Evolutionary conservation across 2,113 vertebrate species (phyloP).

Genomic region (Spermophilus dauricus): DNA sequence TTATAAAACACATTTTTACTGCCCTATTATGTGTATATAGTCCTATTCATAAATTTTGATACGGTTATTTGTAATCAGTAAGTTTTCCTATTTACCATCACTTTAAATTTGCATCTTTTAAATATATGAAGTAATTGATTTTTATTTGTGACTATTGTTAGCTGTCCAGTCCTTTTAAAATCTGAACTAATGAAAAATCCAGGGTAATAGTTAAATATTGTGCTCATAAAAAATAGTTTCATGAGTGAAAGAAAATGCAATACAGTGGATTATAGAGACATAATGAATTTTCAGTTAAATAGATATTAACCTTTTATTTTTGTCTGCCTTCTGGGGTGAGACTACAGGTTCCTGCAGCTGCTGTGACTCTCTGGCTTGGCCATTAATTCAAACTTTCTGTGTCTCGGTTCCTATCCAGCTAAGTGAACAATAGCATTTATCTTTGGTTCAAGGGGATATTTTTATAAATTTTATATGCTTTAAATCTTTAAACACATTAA

Average conservation of each 20-base stretch:
- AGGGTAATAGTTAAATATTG: not conserved
- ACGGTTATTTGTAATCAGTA: not conserved
- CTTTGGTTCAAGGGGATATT: slow-evolving; percentile 21
- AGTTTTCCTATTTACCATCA: slow-evolving; percentile 13
- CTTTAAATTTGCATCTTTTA: slow-evolving; percentile 32
- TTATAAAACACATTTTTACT: not conserved
- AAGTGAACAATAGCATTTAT: not conserved
- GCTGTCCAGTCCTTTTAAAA: not conserved
- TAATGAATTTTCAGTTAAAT: not conserved
- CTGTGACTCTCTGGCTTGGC: not conserved
- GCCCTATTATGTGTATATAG: not conserved
- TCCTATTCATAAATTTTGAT: not conserved
- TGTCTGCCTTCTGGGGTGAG: not conserved
- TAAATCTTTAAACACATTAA: not conserved
- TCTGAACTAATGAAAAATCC: not conserved
- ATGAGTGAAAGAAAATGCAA: slow-evolving; percentile 2
- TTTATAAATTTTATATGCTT: slow-evolving; percentile 6
- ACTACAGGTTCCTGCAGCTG: not conserved
- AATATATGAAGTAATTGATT: slow-evolving; percentile 27
- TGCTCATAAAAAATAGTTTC: slow-evolving; percentile 30
- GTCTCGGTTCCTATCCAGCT: not conserved
- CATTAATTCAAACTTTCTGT: not conserved
- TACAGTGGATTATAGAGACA: not conserved
- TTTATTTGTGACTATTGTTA: not conserved
- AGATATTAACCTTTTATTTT: slow-evolving; percentile 21